These are phyloP conservation scores for Acanthosepion pharaonis DNA, from an alignment of 2,888 invertebrate species.

Conservation along the genomic window DNA sequence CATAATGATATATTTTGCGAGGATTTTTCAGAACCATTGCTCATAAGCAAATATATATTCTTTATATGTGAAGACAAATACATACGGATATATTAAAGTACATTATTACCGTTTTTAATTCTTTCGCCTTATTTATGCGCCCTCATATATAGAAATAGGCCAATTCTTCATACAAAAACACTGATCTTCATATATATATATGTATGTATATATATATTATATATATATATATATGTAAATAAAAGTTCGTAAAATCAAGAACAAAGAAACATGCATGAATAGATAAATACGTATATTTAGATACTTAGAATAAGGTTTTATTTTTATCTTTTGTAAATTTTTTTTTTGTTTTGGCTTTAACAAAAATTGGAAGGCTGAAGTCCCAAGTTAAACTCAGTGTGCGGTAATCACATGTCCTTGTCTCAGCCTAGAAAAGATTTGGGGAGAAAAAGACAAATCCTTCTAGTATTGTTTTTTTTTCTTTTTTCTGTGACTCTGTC, in stretches of 20 bases:
- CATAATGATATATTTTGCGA: too few relatives aligned
- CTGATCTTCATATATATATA: neutral
- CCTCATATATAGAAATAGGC: neutral
- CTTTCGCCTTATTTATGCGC: neutral
- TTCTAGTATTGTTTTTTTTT: neutral
- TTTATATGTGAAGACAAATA: too few relatives aligned
- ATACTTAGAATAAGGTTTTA: neutral
- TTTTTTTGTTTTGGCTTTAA: neutral
- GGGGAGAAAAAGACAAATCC: neutral
- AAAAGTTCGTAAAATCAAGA: neutral
- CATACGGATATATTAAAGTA: too few relatives aligned
- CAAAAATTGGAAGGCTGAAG: neutral
- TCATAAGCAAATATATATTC: too few relatives aligned
- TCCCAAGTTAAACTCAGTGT: neutral
- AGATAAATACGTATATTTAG: neutral
- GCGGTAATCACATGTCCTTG: neutral
- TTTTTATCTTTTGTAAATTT: neutral
- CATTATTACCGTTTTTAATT: too few relatives aligned
- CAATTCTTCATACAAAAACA: neutral
- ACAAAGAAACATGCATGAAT: neutral
- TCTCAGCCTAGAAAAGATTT: constrained; percentile 18
- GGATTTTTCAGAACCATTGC: too few relatives aligned
- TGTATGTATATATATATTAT: too few relatives aligned
- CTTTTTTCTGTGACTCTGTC: neutral
- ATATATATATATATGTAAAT: neutral